Percentiles rank a stretch among this genome's conserved stretches.
Conservation (phyloP, 2,888 invertebrate genomes). For the Hirtodrosophila trivittata region DNA sequence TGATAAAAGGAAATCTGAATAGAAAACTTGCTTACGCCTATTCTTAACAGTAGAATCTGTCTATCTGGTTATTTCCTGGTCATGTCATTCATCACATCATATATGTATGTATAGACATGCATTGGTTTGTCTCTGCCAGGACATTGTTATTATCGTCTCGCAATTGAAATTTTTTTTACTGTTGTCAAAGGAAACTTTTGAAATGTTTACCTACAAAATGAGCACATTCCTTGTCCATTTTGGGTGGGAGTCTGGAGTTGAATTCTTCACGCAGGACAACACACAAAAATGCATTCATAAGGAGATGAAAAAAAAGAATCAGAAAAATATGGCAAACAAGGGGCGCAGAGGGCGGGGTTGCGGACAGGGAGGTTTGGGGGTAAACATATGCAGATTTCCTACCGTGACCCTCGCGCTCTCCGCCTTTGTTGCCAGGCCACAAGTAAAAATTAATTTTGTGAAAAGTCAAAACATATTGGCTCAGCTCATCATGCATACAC, state of each 20-base stretch:
- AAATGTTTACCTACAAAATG: conserved; percentile 45
- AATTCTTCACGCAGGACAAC: not conserved
- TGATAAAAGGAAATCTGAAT: too few relatives aligned
- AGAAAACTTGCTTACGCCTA: too few relatives aligned
- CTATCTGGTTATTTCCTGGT: too few relatives aligned
- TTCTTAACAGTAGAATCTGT: too few relatives aligned
- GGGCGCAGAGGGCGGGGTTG: not conserved
- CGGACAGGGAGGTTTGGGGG: not conserved
- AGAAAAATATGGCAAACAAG: not conserved
- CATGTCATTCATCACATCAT: too few relatives aligned
- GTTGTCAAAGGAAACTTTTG: conserved; percentile 17
- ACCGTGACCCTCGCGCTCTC: not conserved
- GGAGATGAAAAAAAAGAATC: not conserved
- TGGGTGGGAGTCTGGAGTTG: conserved; percentile 1
- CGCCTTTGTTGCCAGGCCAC: conserved; percentile 12
- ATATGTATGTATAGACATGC: too few relatives aligned
- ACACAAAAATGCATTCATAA: conserved; percentile 37
- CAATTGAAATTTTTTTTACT: not conserved
- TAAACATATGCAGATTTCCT: conserved; percentile 43
- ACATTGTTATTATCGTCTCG: too few relatives aligned
- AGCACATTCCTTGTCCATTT: conserved; percentile 32
- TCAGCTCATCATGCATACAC: conserved; percentile 54
- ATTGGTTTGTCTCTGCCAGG: not conserved
- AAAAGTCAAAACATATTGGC: conserved; percentile 66
- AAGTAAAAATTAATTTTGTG: conserved; percentile 65